Evolutionary conservation across 2,797 vertebrate species (phyloP).

Genomic region (Bufotes viridis): DNA sequence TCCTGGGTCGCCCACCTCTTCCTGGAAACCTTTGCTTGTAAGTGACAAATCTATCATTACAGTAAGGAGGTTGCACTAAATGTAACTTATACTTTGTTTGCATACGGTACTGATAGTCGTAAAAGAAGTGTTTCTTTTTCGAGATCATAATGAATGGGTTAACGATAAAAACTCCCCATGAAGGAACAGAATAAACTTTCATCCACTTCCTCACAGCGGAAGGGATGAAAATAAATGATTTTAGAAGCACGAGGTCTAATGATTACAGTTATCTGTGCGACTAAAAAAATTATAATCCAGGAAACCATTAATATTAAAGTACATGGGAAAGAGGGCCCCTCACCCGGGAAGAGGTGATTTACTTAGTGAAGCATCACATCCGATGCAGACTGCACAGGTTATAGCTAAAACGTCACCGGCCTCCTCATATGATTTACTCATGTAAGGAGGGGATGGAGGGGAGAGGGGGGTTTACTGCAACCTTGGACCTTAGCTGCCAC

Average conservation of each 20-base stretch:
- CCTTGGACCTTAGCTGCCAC: slow-evolving; percentile 15
- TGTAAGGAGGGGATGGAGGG: not conserved
- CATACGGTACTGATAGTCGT: not conserved
- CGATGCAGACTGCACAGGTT: not conserved
- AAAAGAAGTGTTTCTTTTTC: not conserved
- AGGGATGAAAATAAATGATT: not conserved
- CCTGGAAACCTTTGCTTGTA: no score
- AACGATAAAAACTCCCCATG: not conserved
- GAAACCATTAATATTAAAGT: slow-evolving; percentile 21
- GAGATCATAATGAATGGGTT: not conserved
- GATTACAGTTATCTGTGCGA: slow-evolving; percentile 41
- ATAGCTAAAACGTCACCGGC: not conserved
- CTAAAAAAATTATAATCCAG: not conserved
- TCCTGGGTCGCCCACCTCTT: no score
- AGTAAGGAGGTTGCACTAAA: not conserved
- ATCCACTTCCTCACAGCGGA: slow-evolving; percentile 13
- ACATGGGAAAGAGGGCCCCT: slow-evolving; percentile 36
- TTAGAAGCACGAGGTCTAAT: slow-evolving; percentile 23
- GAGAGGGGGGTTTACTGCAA: not conserved
- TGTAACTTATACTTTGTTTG: not conserved
- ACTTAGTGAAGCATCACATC: slow-evolving; percentile 40
- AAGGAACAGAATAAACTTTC: slow-evolving; percentile 25
- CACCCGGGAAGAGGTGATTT: not conserved
- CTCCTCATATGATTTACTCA: not conserved
- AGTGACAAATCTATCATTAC: no score